Evolutionary conservation across 2,888 invertebrate species (phyloP).

Genomic region (Cancer borealis): DNA sequence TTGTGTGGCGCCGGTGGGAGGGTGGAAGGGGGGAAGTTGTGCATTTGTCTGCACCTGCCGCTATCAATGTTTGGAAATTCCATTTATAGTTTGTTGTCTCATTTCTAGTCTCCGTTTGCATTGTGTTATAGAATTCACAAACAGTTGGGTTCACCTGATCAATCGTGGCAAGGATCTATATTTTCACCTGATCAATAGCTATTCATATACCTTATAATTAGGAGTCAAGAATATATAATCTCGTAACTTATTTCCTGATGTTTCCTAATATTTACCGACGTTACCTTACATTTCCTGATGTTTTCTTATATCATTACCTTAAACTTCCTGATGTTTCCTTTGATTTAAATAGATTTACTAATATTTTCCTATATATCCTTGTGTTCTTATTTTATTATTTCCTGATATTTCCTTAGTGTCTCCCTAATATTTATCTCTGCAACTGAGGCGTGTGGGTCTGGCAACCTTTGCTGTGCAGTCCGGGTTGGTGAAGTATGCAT

Average conservation of each 20-base stretch:
- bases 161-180: background rate
- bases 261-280: too few species aligned
- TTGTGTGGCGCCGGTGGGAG: too few species aligned
- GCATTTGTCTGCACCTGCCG: background rate
- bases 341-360: too few species aligned
- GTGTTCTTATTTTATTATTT: too few species aligned
- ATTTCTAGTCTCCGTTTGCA: background rate
- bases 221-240: too few species aligned
- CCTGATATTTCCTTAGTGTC: too few species aligned
- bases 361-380: too few species aligned
- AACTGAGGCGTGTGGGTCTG: background rate
- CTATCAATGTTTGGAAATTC: background rate
- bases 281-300: too few species aligned
- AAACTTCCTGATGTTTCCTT: too few species aligned
- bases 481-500: background rate
- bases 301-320: too few species aligned
- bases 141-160: background rate
- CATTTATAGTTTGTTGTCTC: background rate
- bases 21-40: background rate
- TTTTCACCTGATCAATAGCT: background rate
- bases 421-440: background rate
- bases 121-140: background rate
- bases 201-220: too few species aligned
- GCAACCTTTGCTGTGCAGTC: background rate
- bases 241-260: too few species aligned